Evolutionary conservation across 2,888 invertebrate species (phyloP).

Genomic region (Hermodice carunculata): DNA sequence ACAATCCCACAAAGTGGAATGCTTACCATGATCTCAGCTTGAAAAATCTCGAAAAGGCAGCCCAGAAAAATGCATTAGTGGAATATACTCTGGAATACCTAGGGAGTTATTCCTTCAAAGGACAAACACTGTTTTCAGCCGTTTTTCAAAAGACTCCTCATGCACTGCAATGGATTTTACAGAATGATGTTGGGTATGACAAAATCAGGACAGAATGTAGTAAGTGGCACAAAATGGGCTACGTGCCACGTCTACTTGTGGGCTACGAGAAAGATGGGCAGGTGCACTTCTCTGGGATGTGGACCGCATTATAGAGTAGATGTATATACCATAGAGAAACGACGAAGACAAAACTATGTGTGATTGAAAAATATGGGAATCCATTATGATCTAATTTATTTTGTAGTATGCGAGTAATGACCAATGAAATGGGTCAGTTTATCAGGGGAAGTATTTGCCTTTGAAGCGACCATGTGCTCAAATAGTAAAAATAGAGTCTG

Average conservation of each 20-base stretch:
- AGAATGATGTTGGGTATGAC: slow-evolving; percentile 41
- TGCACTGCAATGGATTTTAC: slow-evolving; percentile 47
- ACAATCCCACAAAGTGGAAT: neutral
- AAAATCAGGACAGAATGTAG: neutral
- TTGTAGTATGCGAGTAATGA: too few species aligned
- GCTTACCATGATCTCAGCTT: slow-evolving; percentile 42
- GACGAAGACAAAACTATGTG: too few species aligned
- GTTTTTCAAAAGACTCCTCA: slow-evolving; percentile 52
- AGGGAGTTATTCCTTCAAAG: slow-evolving; percentile 51
- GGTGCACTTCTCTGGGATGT: slow-evolving; percentile 14
- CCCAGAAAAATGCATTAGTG: slow-evolving; percentile 43
- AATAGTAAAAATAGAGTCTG: too few species aligned
- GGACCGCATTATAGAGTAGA: too few species aligned
- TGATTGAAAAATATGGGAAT: too few species aligned
- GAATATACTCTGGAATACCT: slow-evolving; percentile 52
- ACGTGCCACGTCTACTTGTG: slow-evolving; percentile 53
- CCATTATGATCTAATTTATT: too few species aligned
- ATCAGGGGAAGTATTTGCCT: too few species aligned
- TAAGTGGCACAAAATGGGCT: slow-evolving; percentile 47
- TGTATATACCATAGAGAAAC: too few species aligned
- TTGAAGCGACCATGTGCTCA: too few species aligned
- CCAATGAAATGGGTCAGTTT: too few species aligned
- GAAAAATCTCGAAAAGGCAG: slow-evolving; percentile 44
- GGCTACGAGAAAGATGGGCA: slow-evolving; percentile 38
- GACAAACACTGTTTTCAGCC: slow-evolving; percentile 54